Evolutionary conservation across 1,140 invertebrate species (phyloP).

Genomic region (Mercenaria mercenaria): DNA sequence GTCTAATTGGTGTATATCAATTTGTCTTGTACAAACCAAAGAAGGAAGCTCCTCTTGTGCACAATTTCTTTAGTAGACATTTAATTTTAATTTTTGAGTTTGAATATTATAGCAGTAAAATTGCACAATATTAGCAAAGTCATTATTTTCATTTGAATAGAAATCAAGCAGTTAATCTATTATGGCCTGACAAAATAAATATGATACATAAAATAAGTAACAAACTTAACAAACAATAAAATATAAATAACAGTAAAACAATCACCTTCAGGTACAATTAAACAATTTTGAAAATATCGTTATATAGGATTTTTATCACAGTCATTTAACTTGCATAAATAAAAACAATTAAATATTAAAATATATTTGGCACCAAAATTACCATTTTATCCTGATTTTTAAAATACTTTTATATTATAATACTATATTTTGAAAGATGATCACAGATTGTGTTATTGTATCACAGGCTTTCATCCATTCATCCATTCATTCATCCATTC

Average conservation of each 20-base stretch:
- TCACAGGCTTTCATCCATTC: background rate
- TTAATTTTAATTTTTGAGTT: too few species aligned
- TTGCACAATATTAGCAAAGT: too few species aligned
- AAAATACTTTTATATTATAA: background rate
- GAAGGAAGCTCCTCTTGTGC: too few species aligned
- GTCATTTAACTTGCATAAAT: background rate
- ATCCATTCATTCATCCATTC: background rate
- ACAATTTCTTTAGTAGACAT: too few species aligned
- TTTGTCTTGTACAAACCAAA: too few species aligned
- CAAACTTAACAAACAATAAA: constrained; percentile 18
- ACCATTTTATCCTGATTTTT: background rate
- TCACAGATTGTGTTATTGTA: background rate
- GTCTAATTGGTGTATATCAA: too few species aligned
- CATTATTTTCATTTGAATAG: too few species aligned
- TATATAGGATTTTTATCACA: background rate
- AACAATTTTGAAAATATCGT: background rate
- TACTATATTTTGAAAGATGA: background rate
- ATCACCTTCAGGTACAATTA: background rate
- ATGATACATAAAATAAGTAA: background rate
- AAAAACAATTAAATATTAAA: background rate
- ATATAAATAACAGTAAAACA: background rate
- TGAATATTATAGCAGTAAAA: too few species aligned
- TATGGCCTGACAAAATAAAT: background rate
- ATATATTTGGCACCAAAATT: background rate
- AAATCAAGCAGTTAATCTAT: background rate